Evolutionary conservation across 2,113 vertebrate genomes (phyloP).

Genomic region (Jaculus jaculus): DNA sequence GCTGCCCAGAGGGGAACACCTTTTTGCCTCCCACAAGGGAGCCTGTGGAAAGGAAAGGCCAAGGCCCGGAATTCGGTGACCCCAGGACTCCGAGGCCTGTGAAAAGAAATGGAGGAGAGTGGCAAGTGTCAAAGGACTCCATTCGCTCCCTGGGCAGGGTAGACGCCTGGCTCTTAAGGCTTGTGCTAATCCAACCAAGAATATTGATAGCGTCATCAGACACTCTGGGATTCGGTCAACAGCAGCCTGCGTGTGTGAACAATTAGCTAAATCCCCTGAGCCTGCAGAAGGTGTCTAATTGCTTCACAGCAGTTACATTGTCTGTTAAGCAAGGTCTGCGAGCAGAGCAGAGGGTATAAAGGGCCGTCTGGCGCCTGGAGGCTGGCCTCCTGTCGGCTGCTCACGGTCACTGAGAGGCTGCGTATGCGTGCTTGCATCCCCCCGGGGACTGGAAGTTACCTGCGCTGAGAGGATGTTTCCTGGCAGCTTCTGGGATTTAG

Average conservation of each 20-base stretch:
- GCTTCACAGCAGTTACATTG: fast-evolving
- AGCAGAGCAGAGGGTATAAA: fast-evolving
- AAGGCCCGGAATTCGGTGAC: background rate
- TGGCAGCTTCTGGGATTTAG: background rate
- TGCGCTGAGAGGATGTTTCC: background rate
- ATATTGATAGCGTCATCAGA: background rate
- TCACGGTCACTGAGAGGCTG: background rate
- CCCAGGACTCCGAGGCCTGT: background rate
- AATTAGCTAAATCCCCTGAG: background rate
- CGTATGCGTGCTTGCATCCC: fast-evolving
- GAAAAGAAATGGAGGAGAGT: background rate
- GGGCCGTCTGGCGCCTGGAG: background rate
- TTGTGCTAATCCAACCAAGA: background rate
- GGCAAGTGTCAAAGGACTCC: background rate
- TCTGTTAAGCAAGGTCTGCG: background rate
- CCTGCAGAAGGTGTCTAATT: background rate
- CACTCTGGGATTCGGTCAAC: background rate
- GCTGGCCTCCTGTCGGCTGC: background rate
- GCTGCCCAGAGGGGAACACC: fast-evolving
- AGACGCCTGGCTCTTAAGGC: background rate
- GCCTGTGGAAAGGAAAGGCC: background rate
- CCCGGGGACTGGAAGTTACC: background rate
- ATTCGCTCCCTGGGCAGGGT: background rate
- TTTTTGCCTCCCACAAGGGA: fast-evolving
- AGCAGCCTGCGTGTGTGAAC: background rate